Conservation (phyloP, 2,797 vertebrate species). For the Spinibarbus caldwelli region DNA sequence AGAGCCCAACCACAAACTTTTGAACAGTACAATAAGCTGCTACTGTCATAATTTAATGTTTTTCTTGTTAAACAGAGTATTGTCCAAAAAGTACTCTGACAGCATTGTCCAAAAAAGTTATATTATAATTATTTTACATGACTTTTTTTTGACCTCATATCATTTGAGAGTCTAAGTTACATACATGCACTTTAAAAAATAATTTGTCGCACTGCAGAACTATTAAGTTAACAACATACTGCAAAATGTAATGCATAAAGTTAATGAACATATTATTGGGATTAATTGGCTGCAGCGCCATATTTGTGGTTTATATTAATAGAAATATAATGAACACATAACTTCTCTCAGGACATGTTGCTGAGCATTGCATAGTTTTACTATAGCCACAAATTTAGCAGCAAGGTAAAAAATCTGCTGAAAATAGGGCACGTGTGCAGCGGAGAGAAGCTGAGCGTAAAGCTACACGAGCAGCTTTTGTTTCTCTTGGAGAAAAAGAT, state of each 20-base stretch:
- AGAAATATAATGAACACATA: background rate
- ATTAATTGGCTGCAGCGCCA: background rate
- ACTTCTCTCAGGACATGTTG: background rate
- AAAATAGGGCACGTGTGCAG: background rate
- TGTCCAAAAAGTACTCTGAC: background rate
- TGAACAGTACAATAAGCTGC: no score
- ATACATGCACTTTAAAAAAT: background rate
- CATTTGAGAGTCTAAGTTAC: background rate
- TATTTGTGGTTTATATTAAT: background rate
- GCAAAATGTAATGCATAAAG: background rate
- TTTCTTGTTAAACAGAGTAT: no score
- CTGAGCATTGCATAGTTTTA: conserved; percentile 21
- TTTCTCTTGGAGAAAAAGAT: no score
- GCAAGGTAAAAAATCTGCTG: conserved; percentile 13
- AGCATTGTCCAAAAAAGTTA: background rate
- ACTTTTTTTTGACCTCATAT: background rate
- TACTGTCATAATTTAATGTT: no score
- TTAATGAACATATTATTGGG: background rate
- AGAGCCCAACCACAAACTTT: no score
- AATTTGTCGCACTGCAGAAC: background rate
- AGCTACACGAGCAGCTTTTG: conserved; percentile 30
- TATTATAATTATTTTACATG: background rate
- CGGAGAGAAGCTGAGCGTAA: conserved; percentile 28
- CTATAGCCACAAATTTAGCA: conserved; percentile 6
- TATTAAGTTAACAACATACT: background rate